Evolutionary conservation across 2,888 invertebrate species (phyloP), one percentile per base, ranked within the genome.

Genomic region (Hemithea aestivaria): DNA sequence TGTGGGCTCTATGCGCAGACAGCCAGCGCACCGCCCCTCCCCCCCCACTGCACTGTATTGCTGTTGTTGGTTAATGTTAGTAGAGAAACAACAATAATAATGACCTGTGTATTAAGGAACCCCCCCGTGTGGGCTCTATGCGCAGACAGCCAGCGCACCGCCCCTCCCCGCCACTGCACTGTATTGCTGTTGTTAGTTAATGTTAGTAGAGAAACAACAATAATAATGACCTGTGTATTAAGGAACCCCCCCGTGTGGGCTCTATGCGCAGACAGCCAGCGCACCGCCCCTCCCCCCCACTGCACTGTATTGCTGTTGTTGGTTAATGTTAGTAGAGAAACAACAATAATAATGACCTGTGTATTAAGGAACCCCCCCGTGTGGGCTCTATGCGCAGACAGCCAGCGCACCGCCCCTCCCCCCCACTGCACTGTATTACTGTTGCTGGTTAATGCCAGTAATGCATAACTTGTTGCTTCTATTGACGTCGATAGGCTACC

Each of bases 341-440:
- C n/a, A n/a, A n/a, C n/a, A n/a, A n/a, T n/a, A n/a, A n/a, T n/a
- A n/a, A n/a, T n/a, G n/a, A 6, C 91, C 87, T 93, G 94, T 0
- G 95, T 94, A 1, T 94, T 91, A 0, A 90, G 73, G 57, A 94
- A 94, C 1, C 94, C 94, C 2, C 95, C 95, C 2, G 89, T 76
- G 2, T 90, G 77, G 40, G 90, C 90, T 25, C 92, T 81, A 59
- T 93, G 92, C 1, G 90, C 85, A 4, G 91, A 88, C 29, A 96
- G 80, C 94, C 95, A 95, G 36, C 91, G 89, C 0, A 92, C 85
- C 1, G 92, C 91, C 6, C 90, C 89, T 27, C 90, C 89, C 29
- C 87, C 79, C 0, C 41, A 45, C 45, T 82, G 62, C 25, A 82
- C 68, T 1, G 88, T 58, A 0, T 63, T 59, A 5, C 69, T 65